These are phyloP conservation scores for Acipenser ruthenus DNA, from an alignment of 2,797 vertebrate genomes.

Conservation along the genomic window DNA sequence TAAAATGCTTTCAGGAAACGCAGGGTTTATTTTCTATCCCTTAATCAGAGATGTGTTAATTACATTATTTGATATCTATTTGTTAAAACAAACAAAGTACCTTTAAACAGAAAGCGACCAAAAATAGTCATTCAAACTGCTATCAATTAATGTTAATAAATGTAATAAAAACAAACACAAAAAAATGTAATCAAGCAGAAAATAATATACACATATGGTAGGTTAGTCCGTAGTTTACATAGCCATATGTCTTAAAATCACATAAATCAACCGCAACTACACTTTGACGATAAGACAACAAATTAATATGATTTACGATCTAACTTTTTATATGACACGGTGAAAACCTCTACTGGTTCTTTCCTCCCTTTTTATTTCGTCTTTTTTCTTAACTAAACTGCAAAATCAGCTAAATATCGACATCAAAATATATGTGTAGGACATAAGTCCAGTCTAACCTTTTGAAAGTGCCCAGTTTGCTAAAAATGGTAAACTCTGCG, in stretches of 20 bases:
- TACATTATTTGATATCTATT: too few species aligned
- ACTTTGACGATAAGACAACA: slow-evolving; percentile 69
- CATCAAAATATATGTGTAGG: slow-evolving; percentile 37
- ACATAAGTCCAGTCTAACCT: slow-evolving; percentile 51
- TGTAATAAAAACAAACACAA: too few species aligned
- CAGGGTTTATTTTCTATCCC: too few species aligned
- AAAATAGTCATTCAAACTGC: too few species aligned
- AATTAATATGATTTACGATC: slow-evolving; percentile 88
- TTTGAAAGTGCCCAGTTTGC: slow-evolving; percentile 46
- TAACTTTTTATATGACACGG: slow-evolving; percentile 63
- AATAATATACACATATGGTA: slow-evolving; percentile 31
- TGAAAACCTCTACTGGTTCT: slow-evolving; percentile 60
- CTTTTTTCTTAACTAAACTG: slow-evolving; percentile 47
- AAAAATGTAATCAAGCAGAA: too few species aligned
- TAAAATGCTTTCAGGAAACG: too few species aligned
- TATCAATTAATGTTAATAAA: too few species aligned
- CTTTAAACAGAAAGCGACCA: too few species aligned
- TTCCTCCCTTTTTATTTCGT: slow-evolving; percentile 45
- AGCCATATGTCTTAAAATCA: slow-evolving; percentile 63
- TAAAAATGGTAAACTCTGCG: slow-evolving; percentile 41
- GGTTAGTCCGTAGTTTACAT: slow-evolving; percentile 48
- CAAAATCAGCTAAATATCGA: slow-evolving; percentile 46
- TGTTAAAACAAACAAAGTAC: too few species aligned
- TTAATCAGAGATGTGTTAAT: too few species aligned
- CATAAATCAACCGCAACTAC: slow-evolving; percentile 72